Evolutionary conservation across 1,140 invertebrate species (phyloP).

Genomic region (Dendroctonus valens): DNA sequence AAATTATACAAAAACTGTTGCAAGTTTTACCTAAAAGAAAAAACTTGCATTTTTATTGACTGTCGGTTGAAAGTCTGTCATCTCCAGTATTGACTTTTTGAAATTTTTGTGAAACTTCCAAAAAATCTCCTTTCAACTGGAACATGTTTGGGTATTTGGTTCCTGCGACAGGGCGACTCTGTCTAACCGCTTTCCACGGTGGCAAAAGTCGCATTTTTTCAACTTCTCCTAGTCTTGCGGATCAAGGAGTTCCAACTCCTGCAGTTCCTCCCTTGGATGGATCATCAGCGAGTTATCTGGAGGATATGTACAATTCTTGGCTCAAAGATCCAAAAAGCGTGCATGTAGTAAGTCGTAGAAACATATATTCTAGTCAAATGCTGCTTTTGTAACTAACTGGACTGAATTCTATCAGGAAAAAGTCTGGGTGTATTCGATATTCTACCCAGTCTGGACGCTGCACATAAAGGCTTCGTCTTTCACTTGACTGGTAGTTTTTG

Average conservation of each 20-base stretch:
- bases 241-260: constrained; percentile 1
- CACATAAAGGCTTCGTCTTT: too few species aligned
- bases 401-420: too few species aligned
- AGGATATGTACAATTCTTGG: constrained; percentile 99
- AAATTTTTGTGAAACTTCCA: not conserved
- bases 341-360: constrained; percentile 69
- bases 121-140: not conserved
- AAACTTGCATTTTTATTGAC: too few species aligned
- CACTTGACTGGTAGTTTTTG: too few species aligned
- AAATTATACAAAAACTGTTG: too few species aligned
- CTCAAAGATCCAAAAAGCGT: constrained; percentile 90
- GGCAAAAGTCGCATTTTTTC: not conserved
- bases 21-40: too few species aligned
- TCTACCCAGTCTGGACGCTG: too few species aligned
- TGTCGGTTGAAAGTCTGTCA: too few species aligned
- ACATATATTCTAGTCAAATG: too few species aligned
- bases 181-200: not conserved
- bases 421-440: too few species aligned
- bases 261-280: constrained; percentile 91
- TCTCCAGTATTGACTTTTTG: not conserved
- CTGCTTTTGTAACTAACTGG: too few species aligned
- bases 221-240: not conserved
- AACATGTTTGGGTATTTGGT: not conserved
- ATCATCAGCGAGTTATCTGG: constrained; percentile 89
- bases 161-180: not conserved